These are phyloP conservation scores for Gastracanthus pulcherrimus DNA, from an alignment of 2,888 invertebrate genomes.

Conservation along the genomic window DNA sequence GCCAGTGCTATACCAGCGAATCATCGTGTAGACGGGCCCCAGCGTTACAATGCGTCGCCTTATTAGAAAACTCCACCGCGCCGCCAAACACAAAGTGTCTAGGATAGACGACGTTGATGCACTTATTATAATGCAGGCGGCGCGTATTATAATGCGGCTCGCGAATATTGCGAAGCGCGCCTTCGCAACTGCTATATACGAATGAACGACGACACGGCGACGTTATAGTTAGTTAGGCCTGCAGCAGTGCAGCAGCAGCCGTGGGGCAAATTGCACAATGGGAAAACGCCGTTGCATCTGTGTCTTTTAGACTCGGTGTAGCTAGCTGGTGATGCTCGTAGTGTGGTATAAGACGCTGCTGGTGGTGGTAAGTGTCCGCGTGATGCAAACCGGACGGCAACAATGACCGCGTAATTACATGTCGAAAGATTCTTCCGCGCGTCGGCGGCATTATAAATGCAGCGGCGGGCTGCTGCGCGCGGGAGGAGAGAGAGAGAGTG, in stretches of 20 bases:
- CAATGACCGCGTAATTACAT: conserved; percentile 52
- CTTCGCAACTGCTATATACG: too few relatives aligned
- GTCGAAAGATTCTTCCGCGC: conserved; percentile 50
- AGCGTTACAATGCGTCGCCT: too few relatives aligned
- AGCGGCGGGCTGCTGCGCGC: too few relatives aligned
- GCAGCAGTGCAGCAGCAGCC: neutral
- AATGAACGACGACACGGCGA: too few relatives aligned
- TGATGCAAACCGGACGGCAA: conserved; percentile 53
- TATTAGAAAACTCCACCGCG: neutral
- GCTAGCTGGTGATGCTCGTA: too few relatives aligned
- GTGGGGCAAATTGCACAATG: conserved; percentile 36
- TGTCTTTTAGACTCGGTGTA: neutral
- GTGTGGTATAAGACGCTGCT: too few relatives aligned
- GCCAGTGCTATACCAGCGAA: too few relatives aligned
- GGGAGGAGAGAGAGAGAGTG: neutral
- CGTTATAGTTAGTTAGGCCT: neutral
- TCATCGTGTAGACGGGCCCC: too few relatives aligned
- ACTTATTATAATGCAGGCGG: conserved; percentile 3
- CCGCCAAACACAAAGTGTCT: neutral
- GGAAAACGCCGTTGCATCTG: conserved; percentile 28
- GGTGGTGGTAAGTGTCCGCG: neutral
- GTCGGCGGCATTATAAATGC: too few relatives aligned
- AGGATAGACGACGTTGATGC: neutral
- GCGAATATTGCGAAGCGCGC: neutral
- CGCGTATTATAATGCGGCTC: conserved; percentile 26